Percentiles rank a stretch among this genome's conserved stretches.
These are phyloP conservation scores for Helleia helle DNA, from an alignment of 2,888 invertebrate genomes.

Conservation along the genomic window DNA sequence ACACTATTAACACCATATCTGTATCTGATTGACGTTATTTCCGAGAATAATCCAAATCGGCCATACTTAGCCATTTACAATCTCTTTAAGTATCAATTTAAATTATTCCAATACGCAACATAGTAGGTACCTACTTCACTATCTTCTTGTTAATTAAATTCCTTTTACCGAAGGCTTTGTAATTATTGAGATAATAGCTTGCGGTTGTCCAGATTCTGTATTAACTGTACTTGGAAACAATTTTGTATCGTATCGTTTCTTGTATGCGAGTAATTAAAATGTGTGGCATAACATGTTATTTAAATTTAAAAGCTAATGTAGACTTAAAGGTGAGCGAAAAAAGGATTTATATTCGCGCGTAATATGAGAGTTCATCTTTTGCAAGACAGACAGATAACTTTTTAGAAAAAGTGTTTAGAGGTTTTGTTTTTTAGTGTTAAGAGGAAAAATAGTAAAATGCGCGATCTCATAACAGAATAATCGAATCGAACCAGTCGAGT, in stretches of 20 bases:
- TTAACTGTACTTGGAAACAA: not conserved
- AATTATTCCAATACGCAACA: conserved; percentile 1
- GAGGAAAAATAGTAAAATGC: too few relatives aligned
- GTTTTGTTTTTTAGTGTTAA: too few relatives aligned
- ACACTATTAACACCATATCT: not conserved
- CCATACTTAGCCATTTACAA: not conserved
- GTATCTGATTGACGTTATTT: not conserved
- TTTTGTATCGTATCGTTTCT: not conserved
- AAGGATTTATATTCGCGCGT: too few relatives aligned
- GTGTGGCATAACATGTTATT: too few relatives aligned
- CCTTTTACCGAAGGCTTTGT: not conserved
- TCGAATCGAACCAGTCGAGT: too few relatives aligned
- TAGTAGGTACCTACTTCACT: conserved; percentile 2
- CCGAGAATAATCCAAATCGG: not conserved
- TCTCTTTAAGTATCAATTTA: conserved; percentile 3
- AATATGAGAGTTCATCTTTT: too few relatives aligned
- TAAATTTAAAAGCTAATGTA: too few relatives aligned
- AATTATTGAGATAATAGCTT: conserved; percentile 1
- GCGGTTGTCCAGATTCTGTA: not conserved
- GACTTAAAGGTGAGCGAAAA: too few relatives aligned
- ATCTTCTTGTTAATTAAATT: conserved; percentile 6
- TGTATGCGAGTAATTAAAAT: not conserved
- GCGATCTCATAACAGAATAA: too few relatives aligned
- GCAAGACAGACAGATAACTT: too few relatives aligned
- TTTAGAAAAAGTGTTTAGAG: too few relatives aligned